These are phyloP conservation scores for Myrmecophaga tridactyla DNA, from an alignment of 2,113 vertebrate species.

Conservation along the genomic window DNA sequence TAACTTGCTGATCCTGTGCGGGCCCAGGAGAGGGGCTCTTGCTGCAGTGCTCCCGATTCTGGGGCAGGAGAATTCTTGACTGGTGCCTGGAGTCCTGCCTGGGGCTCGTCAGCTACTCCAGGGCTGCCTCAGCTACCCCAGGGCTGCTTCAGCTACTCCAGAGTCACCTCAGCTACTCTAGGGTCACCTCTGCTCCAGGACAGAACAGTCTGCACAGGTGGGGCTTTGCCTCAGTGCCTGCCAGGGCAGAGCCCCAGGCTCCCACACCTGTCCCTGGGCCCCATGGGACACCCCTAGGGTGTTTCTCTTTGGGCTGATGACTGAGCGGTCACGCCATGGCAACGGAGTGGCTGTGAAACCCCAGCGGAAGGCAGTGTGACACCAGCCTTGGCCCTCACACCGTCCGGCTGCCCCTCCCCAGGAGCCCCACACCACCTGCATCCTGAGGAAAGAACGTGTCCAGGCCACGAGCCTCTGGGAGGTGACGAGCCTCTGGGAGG, in stretches of 20 bases:
- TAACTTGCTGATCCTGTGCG: neutral
- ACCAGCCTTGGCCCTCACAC: neutral
- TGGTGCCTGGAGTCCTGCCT: rapidly evolving
- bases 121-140: neutral
- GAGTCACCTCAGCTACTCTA: too few relatives aligned
- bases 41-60: rapidly evolving
- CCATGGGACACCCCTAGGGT: neutral
- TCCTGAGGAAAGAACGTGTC: neutral
- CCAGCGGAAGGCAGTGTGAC: neutral
- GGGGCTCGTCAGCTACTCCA: neutral
- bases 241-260: neutral
- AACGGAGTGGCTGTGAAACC: neutral
- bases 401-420: neutral
- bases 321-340: neutral
- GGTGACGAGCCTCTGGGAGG: neutral
- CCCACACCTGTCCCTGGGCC: neutral
- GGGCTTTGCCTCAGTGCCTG: neutral
- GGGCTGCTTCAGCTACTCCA: too few relatives aligned
- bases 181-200: too few relatives aligned
- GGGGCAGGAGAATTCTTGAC: neutral
- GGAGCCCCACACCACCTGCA: neutral
- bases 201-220: neutral
- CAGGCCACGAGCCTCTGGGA: neutral
- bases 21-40: neutral
- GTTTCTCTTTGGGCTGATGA: neutral